Evolutionary conservation across 2,888 invertebrate species (phyloP).

Genomic region (Maniola hyperantus): DNA sequence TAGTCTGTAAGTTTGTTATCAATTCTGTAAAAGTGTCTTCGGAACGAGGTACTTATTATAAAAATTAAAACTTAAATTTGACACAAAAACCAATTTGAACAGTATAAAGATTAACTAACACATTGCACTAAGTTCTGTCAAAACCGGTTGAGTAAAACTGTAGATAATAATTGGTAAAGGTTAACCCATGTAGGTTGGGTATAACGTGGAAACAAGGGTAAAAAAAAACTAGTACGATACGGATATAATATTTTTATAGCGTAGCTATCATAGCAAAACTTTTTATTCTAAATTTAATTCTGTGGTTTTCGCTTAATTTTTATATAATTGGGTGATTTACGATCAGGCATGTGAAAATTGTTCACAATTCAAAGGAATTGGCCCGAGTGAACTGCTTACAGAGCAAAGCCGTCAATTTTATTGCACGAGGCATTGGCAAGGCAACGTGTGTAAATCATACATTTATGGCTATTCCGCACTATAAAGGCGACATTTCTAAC

Average conservation of each 20-base stretch:
- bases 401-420: constrained; percentile 63
- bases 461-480: constrained; percentile 71
- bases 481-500: constrained; percentile 61
- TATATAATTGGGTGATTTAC: constrained; percentile 1
- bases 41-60: no score
- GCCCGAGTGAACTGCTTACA: constrained; percentile 56
- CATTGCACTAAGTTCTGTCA: neutral
- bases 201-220: no score
- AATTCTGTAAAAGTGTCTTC: no score
- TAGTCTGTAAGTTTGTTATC: neutral
- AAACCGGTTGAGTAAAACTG: neutral
- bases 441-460: constrained; percentile 74
- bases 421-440: constrained; percentile 58
- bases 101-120: no score
- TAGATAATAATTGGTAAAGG: neutral
- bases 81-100: no score
- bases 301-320: neutral
- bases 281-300: no score
- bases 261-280: no score
- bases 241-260: no score
- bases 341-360: constrained; percentile 6
- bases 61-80: neutral
- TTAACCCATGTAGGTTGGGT: neutral
- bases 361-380: constrained; percentile 52
- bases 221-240: no score